Evolutionary conservation across 2,113 vertebrate genomes (phyloP), one percentile per base, ranked within the genome.

Genomic region (Poeciliopsis occidentalis): DNA sequence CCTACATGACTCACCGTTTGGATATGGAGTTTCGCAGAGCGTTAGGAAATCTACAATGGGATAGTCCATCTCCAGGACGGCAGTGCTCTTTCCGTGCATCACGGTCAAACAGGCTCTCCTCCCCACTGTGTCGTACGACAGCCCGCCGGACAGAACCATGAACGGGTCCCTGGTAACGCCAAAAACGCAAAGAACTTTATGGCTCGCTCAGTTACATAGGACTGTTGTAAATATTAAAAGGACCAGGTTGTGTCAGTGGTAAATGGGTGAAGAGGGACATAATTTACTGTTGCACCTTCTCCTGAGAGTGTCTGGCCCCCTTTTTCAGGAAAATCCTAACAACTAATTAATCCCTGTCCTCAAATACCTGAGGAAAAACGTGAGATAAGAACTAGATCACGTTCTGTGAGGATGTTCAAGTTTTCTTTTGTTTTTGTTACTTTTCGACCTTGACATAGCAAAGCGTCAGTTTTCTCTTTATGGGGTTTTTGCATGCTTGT

Each of bases 51-150:
- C 98, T 76, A 99, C 98, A 69, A 99, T 98, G 12, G 97, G 96
- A 88, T 96, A 98, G 95, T 99, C 98, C 98, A 99, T 99, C 94
- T 99, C 98, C 81, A 99, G 93, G 78, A 99, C 97, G 61, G 97
- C 93, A 31, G 97, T 99, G 89, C 96, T 99, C 84, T 99, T 99
- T 4, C 98, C 98, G 22, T 99, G 98, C 98, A 99, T 99, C 84
- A 99, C 97, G 26, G 98, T 99, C 91, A 99, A 94, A 90, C 98
- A 98, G 63, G 98, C 96, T 92, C 98, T 95, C 88, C 97, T 96
- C 86, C 98, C 97, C 80, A 97, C 96, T 41, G 97, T 98, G 77
- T 99, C 98, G 69, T 98, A 99, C 1, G 98, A 98, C 85, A 99
- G 93, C 57, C 98, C 98, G 86, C 98, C 98, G 30, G 96, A 99